Percentiles rank a stretch among this genome's conserved stretches.
These are phyloP conservation scores for Scelioninae gen. 1 DNA, from an alignment of 2,888 invertebrate genomes.

Conservation along the genomic window DNA sequence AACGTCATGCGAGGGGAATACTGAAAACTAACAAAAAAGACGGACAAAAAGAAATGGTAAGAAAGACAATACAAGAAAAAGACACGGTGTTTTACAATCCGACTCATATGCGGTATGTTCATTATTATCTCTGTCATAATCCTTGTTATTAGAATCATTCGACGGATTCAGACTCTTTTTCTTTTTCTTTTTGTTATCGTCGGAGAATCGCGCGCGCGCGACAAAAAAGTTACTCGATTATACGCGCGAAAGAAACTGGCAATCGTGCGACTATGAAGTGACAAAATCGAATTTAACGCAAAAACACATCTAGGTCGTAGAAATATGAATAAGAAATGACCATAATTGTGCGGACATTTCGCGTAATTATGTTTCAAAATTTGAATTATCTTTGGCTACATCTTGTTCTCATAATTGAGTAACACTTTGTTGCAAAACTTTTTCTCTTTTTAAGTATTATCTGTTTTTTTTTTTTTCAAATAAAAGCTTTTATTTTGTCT, in stretches of 20 bases:
- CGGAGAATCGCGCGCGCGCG: background rate
- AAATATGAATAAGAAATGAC: slow-evolving; percentile 14
- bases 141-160: slow-evolving; percentile 9
- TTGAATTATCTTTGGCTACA: no score
- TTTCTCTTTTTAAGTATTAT: no score
- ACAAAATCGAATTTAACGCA: slow-evolving; percentile 33
- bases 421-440: no score
- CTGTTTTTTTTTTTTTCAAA: no score
- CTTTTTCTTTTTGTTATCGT: slow-evolving; percentile 8
- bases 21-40: slow-evolving; percentile 55
- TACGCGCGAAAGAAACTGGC: slow-evolving; percentile 14
- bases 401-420: no score
- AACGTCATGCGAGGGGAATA: slow-evolving; percentile 66
- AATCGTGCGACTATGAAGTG: slow-evolving; percentile 14
- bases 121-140: slow-evolving; percentile 14
- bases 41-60: slow-evolving; percentile 8
- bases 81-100: slow-evolving; percentile 35
- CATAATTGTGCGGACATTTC: background rate
- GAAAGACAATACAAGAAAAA: slow-evolving; percentile 22
- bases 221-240: slow-evolving; percentile 31
- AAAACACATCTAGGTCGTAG: slow-evolving; percentile 28
- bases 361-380: no score
- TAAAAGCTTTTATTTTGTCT: no score
- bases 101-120: slow-evolving; percentile 5
- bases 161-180: slow-evolving; percentile 18